phyloP scores from a whole-genome alignment of 2,888 invertebrate genomes.

The Melieria omissa region DNA sequence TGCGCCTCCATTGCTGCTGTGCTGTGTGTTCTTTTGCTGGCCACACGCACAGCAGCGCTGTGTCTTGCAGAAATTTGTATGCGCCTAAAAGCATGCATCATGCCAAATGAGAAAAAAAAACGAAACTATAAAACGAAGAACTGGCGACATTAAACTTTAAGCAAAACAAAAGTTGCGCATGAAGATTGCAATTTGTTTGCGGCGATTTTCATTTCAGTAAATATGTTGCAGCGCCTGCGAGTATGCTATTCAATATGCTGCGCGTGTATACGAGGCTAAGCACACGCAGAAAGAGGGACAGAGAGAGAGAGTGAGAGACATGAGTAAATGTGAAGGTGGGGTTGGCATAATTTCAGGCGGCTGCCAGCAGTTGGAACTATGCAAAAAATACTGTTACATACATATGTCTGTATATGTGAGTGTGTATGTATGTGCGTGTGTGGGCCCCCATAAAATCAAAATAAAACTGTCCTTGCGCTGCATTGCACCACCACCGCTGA shows the following conservation, averaged over 20 bases:
- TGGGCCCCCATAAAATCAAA: conserved; percentile 18
- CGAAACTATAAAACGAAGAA: neutral
- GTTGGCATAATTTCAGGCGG: conserved; percentile 24
- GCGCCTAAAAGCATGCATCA: conserved; percentile 1
- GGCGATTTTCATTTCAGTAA: neutral
- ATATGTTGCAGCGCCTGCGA: no score
- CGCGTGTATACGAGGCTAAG: conserved; percentile 10
- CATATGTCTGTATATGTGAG: no score
- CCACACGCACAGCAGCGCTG: neutral
- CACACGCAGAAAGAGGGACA: no score
- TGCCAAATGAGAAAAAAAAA: no score
- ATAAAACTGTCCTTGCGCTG: conserved; percentile 23
- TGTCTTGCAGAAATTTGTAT: neutral
- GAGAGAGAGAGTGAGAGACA: no score
- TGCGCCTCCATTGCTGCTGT: neutral
- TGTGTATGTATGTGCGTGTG: conserved; percentile 2
- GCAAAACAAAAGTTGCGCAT: conserved; percentile 4
- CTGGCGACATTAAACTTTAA: conserved; percentile 15
- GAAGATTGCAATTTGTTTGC: neutral
- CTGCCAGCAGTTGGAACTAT: no score
- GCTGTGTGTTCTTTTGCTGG: conserved; percentile 10
- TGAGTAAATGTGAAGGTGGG: no score
- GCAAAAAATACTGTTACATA: no score
- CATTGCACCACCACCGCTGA: no score
- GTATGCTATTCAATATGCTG: conserved; percentile 20